A percentile compares a stretch with the other conserved stretches of the same genome.
Conservation (phyloP, 2,113 vertebrate species). For the Saccopteryx bilineata region DNA sequence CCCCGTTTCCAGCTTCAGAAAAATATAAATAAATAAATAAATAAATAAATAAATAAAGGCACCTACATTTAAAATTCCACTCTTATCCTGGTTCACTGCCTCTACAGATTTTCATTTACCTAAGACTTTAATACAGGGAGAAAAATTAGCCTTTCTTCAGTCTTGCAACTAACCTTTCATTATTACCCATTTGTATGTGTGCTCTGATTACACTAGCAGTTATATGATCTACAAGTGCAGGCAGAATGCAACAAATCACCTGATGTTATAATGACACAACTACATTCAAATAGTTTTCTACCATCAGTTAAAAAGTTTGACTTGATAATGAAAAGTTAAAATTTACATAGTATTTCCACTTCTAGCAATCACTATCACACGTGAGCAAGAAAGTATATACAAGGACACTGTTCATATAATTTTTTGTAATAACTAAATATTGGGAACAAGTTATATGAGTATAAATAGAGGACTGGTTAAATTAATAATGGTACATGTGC, state of each 20-base stretch:
- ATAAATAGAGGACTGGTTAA: background rate
- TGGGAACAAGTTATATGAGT: background rate
- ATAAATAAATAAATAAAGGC: too few relatives aligned
- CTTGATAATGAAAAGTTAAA: background rate
- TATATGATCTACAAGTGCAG: background rate
- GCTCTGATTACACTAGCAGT: background rate
- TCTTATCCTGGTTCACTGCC: background rate
- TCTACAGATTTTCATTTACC: background rate
- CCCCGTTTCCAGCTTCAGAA: too few relatives aligned
- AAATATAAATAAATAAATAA: too few relatives aligned
- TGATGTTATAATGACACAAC: background rate
- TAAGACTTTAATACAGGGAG: background rate
- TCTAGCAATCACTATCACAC: background rate
- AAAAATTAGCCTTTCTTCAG: background rate
- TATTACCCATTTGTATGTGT: background rate
- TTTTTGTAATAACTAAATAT: background rate
- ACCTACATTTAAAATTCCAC: background rate
- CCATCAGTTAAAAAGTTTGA: constrained; percentile 25
- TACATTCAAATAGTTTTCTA: constrained; percentile 1
- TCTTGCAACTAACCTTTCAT: background rate
- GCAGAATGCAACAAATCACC: background rate
- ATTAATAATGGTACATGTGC: background rate
- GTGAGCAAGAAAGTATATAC: background rate
- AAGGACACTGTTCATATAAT: background rate
- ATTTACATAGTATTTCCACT: background rate